Base-by-base conservation (phyloP, 2,113 vertebrate genomes). In the Indicator indicator region DNA sequence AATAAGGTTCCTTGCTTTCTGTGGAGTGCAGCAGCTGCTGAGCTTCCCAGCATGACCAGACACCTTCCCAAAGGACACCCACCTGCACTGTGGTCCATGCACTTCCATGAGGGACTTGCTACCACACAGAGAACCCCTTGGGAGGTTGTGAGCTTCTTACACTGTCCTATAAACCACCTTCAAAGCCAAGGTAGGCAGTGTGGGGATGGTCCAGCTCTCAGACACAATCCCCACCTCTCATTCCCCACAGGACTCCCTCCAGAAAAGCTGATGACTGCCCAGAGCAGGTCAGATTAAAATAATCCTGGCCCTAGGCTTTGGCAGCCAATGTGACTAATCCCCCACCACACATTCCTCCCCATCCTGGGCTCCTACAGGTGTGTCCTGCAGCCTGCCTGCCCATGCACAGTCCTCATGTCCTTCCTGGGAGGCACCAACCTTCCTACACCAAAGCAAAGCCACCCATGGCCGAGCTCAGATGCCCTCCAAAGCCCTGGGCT, bases 31-130 rank as follows among this genome's bases (percentile, higher is more conserved):
- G 90, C 63, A 52, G 44, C 70, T 75, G 64, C 67, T 50, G 59
- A 11, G 27, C 46, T 60, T 75, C 36, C 65, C 52, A 33, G 36
- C 0, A 26, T 32, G 71, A 81, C 74, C 54, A 18, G 70, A 7
- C 0, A 3, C 58, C n/a, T 64, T 86, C 67, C 60, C n/a, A 3
- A 27, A 40, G 71, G 77, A 71, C 9, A 0, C 16, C 32, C 9
- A 21, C 26, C 8, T 27, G 20, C 24, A n/a, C 14, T 1, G 0
- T 1, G 46, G 30, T 52, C 74, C 58, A 21, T 0, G 3, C 4
- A 44, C 32, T 55, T 73, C 33, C 11, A 24, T 5, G 5, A 16
- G 64, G 16, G 30, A 27, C 40, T 64, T 30, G 55, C 33, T 59
- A 30, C 83, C 46, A 7, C 71, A 36, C 0, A 3, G 23, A 73